These are phyloP conservation scores for Aphidius colemani DNA, from an alignment of 2,888 invertebrate species.

Conservation along the genomic window DNA sequence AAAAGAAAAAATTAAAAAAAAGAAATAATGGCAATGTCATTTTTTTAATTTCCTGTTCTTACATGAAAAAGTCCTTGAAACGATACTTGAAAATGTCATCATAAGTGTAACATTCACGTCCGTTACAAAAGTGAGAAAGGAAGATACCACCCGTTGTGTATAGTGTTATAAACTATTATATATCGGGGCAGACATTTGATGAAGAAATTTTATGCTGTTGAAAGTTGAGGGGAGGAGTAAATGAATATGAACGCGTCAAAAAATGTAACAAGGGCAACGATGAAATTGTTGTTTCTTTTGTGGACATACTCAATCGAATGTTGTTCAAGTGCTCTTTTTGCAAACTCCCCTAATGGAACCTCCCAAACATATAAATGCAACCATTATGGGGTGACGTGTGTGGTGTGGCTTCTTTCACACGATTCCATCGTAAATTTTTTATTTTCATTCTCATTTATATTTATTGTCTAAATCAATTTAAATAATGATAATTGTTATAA, in stretches of 20 bases:
- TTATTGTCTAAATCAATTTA: too few species aligned
- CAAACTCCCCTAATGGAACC: slow-evolving; percentile 7
- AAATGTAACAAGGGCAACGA: slow-evolving; percentile 12
- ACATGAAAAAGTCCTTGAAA: background rate
- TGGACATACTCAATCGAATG: slow-evolving; percentile 29
- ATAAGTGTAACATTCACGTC: background rate
- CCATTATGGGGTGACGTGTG: background rate
- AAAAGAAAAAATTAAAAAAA: background rate
- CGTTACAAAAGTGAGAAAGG: background rate
- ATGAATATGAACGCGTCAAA: slow-evolving; percentile 12
- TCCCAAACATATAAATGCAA: slow-evolving; percentile 9
- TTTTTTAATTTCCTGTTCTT: slow-evolving; percentile 5
- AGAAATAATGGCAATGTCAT: background rate
- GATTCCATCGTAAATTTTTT: background rate
- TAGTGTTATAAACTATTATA: slow-evolving; percentile 14
- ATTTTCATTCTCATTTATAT: too few species aligned
- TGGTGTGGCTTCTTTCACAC: slow-evolving; percentile 18
- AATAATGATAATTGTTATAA: too few species aligned
- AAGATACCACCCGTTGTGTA: slow-evolving; percentile 22
- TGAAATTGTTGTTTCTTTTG: slow-evolving; percentile 29
- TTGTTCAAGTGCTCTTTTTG: slow-evolving; percentile 26
- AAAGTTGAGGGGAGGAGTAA: slow-evolving; percentile 1
- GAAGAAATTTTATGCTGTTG: slow-evolving; percentile 24
- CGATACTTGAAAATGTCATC: slow-evolving; percentile 12
- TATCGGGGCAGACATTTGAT: slow-evolving; percentile 8